Conservation (phyloP, 2,797 vertebrate genomes). For the Liparis tanakae region DNA sequence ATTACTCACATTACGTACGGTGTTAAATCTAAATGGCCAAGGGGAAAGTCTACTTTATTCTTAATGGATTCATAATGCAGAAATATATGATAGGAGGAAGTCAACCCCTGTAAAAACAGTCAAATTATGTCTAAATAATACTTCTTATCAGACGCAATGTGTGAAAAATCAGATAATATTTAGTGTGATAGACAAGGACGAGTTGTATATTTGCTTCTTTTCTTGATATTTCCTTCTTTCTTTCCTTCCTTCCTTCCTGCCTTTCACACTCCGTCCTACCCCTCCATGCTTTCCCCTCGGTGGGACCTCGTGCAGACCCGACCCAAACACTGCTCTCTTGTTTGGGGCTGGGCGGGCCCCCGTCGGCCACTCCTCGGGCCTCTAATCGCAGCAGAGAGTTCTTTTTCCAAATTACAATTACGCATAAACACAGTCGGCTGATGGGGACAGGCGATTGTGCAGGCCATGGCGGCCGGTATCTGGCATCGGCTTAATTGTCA, state of each 20-base stretch:
- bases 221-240: constrained; percentile 14
- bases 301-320: constrained; percentile 78
- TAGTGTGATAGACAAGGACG: constrained; percentile 8
- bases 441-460: constrained; percentile 82
- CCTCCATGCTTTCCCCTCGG: constrained; percentile 53
- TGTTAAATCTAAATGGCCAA: not conserved
- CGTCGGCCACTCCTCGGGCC: constrained; percentile 76
- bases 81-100: not conserved
- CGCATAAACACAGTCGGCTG: constrained; percentile 82
- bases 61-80: not conserved
- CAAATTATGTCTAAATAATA: not conserved
- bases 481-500: constrained; percentile 87
- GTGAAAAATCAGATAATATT: constrained; percentile 43
- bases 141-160: constrained; percentile 34
- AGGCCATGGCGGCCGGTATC: constrained; percentile 76
- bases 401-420: constrained; percentile 84
- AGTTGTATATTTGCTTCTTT: constrained; percentile 4
- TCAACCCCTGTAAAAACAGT: not conserved
- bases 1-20: not conserved
- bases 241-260: constrained; percentile 33
- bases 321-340: constrained; percentile 82
- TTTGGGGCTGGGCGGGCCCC: constrained; percentile 81
- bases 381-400: constrained; percentile 79
- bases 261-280: constrained; percentile 39
- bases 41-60: not conserved